Conservation (phyloP, 2,113 vertebrate genomes). For the Oncorhynchus keta region DNA sequence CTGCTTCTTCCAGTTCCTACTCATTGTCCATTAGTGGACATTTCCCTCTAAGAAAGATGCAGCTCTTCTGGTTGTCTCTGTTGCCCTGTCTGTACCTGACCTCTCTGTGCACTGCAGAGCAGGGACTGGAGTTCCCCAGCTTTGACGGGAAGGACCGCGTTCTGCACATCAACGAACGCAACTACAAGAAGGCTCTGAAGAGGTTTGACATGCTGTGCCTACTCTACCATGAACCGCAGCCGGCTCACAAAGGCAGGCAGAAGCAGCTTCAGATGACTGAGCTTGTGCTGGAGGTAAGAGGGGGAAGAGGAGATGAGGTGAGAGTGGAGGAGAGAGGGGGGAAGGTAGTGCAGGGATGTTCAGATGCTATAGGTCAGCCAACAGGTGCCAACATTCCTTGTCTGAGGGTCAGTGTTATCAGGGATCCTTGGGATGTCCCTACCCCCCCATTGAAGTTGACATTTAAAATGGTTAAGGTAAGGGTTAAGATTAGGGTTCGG, state of each 20-base stretch:
- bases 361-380: background rate
- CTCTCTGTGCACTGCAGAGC: conserved; percentile 77
- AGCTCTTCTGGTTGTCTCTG: conserved; percentile 60
- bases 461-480: too few relatives aligned
- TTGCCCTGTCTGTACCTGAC: conserved; percentile 73
- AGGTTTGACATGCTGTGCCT: conserved; percentile 89
- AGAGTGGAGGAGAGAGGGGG: background rate
- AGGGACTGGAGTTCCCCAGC: conserved; percentile 92
- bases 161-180: conserved; percentile 87
- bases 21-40: conserved; percentile 5
- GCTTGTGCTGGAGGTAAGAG: conserved; percentile 94
- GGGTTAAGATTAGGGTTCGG: too few relatives aligned
- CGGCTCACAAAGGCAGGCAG: conserved; percentile 84
- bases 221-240: conserved; percentile 84
- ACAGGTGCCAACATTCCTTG: background rate
- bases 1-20: conserved; percentile 6
- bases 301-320: background rate
- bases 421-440: background rate
- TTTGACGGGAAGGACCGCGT: conserved; percentile 96
- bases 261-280: conserved; percentile 92
- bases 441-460: background rate
- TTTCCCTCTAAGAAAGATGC: conserved; percentile 52
- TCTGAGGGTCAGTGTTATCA: background rate
- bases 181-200: conserved; percentile 91
- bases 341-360: background rate